Percentiles rank a stretch among this genome's conserved stretches.
phyloP scores from a whole-genome alignment of 1,140 invertebrate genomes.

The Drosophila sucinea region DNA sequence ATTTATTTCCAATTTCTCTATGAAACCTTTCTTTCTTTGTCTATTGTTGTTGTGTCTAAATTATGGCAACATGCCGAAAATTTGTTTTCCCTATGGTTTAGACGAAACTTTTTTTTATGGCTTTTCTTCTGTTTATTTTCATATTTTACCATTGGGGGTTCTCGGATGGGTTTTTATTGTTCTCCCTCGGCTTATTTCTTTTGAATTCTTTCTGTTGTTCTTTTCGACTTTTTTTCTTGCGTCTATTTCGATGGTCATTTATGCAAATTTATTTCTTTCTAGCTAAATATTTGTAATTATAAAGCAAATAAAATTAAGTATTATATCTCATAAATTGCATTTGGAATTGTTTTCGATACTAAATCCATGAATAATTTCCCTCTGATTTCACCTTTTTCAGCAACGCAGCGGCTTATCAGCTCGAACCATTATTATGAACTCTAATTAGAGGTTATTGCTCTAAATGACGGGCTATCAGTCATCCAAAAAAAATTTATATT shows the following conservation, averaged over 20 bases:
- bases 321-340: neutral
- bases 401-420: neutral
- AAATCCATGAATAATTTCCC: no score
- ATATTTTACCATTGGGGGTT: neutral
- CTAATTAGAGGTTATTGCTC: slow-evolving; percentile 3
- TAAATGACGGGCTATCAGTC: neutral
- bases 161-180: slow-evolving; percentile 15
- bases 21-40: slow-evolving; percentile 34
- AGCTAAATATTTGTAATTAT: neutral
- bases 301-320: neutral
- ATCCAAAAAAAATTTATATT: neutral
- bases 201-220: neutral
- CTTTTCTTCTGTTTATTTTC: slow-evolving; percentile 22
- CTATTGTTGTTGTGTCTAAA: slow-evolving; percentile 46
- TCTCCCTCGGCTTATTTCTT: neutral
- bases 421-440: neutral
- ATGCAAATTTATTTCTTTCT: slow-evolving; percentile 1
- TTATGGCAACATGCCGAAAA: slow-evolving; percentile 54
- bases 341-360: no score
- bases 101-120: slow-evolving; percentile 42
- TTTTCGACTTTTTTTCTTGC: neutral
- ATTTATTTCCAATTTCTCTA: slow-evolving; percentile 35
- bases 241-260: slow-evolving; percentile 2
- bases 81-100: slow-evolving; percentile 35
- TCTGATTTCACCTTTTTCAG: no score